Percentiles rank a stretch among this genome's conserved stretches.
Conservation (phyloP, 2,888 invertebrate genomes). For the Drosophila dives region DNA sequence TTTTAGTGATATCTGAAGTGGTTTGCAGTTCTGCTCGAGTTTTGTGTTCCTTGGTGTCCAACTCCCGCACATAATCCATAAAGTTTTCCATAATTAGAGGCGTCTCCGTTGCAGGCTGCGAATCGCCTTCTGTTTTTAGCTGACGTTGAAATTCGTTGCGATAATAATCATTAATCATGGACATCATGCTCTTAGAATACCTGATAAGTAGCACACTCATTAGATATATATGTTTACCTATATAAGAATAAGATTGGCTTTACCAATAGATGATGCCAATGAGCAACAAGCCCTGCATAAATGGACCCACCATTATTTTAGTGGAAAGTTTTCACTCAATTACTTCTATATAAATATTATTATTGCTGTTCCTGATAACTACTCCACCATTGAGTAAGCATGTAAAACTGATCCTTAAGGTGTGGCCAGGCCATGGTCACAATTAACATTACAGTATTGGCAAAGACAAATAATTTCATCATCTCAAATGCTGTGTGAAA, state of each 20-base stretch:
- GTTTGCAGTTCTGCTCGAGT: neutral
- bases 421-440: conserved; percentile 91
- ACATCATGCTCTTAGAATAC: conserved; percentile 87
- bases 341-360: conserved; percentile 37
- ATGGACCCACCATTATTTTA: conserved; percentile 87
- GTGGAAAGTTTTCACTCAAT: conserved; percentile 36
- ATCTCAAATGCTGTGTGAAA: conserved; percentile 87
- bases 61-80: conserved; percentile 72
- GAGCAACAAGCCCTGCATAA: conserved; percentile 88
- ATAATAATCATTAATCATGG: conserved; percentile 91
- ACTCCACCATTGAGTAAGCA: conserved; percentile 86
- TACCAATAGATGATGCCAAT: conserved; percentile 90
- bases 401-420: conserved; percentile 87
- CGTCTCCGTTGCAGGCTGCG: conserved; percentile 27
- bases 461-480: conserved; percentile 92
- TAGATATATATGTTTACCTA: neutral
- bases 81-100: conserved; percentile 70
- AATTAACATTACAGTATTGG: conserved; percentile 90
- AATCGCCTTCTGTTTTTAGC: conserved; percentile 49
- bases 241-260: conserved; percentile 83
- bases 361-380: conserved; percentile 46
- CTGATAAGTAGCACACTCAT: neutral
- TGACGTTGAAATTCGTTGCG: conserved; percentile 88
- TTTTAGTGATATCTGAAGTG: neutral
- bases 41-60: conserved; percentile 43